Conservation (phyloP, 2,888 invertebrate species). For the Callosobruchus maculatus region DNA sequence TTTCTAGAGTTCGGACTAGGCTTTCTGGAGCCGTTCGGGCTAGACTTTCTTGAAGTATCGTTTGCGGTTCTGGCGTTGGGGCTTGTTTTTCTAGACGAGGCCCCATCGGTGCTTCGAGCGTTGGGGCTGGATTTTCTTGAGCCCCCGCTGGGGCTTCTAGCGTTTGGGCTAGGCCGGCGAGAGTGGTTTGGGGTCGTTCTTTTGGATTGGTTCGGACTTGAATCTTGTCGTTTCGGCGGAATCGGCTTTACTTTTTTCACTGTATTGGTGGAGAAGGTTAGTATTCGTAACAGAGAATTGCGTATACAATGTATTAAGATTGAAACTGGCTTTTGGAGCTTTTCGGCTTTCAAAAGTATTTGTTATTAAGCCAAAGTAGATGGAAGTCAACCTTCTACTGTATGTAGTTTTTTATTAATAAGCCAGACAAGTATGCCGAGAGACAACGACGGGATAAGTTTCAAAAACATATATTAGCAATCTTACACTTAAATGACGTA, state of each 20-base stretch:
- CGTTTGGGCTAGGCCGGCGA: constrained; percentile 27
- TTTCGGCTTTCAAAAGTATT: no score
- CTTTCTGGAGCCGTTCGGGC: constrained; percentile 25
- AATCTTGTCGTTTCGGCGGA: constrained; percentile 28
- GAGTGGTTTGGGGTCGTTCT: constrained; percentile 25
- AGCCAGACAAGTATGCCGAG: no score
- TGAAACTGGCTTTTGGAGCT: no score
- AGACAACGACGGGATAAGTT: no score
- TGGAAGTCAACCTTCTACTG: no score
- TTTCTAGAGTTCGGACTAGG: constrained; percentile 33
- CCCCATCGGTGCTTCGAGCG: background rate
- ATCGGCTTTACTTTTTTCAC: background rate
- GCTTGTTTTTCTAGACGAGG: constrained; percentile 22
- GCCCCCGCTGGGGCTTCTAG: constrained; percentile 10
- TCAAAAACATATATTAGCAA: no score
- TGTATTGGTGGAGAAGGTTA: background rate
- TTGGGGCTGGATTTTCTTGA: constrained; percentile 21
- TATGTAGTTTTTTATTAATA: no score
- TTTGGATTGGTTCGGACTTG: constrained; percentile 21
- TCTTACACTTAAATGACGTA: no score
- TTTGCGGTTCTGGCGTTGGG: constrained; percentile 15
- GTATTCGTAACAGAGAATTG: background rate
- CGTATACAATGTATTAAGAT: no score
- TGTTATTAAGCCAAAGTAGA: no score
- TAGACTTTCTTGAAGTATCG: constrained; percentile 18